Conservation (phyloP, 2,888 invertebrate genomes). For the Thera britannica region DNA sequence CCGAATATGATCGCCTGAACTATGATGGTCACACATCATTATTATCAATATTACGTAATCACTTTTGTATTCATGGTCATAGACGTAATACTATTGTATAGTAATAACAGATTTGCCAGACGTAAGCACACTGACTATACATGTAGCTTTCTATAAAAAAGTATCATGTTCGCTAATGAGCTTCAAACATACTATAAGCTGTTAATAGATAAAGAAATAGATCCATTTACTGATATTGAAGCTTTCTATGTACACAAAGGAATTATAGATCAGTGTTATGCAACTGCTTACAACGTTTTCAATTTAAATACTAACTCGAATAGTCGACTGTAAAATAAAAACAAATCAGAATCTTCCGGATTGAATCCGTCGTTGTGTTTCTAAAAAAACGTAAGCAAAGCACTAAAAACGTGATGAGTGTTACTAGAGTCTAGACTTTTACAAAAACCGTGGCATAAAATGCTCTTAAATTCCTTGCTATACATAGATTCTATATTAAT, state of each 20-base stretch:
- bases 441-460: no score
- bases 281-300: constrained; percentile 18
- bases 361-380: background rate
- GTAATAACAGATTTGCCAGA: no score
- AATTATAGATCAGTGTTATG: constrained; percentile 35
- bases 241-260: constrained; percentile 44
- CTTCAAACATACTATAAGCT: constrained; percentile 21
- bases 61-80: no score
- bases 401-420: background rate
- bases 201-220: constrained; percentile 37
- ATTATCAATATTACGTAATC: no score
- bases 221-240: constrained; percentile 50
- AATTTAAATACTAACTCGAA: constrained; percentile 2
- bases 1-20: no score
- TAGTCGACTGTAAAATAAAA: constrained; percentile 6
- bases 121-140: background rate
- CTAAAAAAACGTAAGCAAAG: background rate
- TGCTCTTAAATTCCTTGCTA: no score
- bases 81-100: no score
- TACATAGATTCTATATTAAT: no score
- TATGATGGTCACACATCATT: no score
- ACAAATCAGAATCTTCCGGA: constrained; percentile 1
- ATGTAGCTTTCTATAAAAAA: background rate
- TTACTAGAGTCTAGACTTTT: no score
- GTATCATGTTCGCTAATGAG: constrained; percentile 11